Conservation (phyloP, 2,797 vertebrate genomes). For the Silurus lanzhouensis region DNA sequence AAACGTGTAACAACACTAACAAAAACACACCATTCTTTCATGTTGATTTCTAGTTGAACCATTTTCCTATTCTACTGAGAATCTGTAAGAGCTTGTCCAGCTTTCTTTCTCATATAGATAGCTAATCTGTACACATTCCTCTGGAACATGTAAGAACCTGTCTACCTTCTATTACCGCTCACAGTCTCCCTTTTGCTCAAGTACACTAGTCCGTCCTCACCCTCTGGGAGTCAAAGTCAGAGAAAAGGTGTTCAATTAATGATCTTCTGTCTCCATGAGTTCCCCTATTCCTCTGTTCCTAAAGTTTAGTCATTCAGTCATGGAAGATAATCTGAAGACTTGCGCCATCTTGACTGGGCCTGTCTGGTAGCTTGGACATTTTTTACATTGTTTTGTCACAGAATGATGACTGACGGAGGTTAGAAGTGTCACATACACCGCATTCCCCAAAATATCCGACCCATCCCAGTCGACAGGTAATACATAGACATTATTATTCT, state of each 20-base stretch:
- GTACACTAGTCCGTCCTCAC: background rate
- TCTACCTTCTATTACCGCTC: background rate
- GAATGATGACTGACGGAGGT: slow-evolving; percentile 28
- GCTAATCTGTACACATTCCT: slow-evolving; percentile 8
- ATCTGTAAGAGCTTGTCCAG: background rate
- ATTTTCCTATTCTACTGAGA: background rate
- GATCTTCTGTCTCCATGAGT: background rate
- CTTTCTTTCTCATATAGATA: background rate
- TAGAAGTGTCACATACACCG: background rate
- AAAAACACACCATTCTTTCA: background rate
- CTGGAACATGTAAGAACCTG: background rate
- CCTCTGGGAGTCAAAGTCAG: background rate
- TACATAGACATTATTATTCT: background rate
- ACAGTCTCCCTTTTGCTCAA: background rate
- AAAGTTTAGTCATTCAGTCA: slow-evolving; percentile 29
- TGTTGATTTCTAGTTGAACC: background rate
- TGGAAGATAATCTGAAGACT: background rate
- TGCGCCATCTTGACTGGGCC: slow-evolving; percentile 31
- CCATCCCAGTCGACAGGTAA: background rate
- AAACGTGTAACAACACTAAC: background rate
- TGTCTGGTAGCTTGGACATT: slow-evolving; percentile 48
- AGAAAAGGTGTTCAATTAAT: slow-evolving; percentile 5
- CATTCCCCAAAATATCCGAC: background rate
- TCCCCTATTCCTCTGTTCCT: slow-evolving; percentile 12
- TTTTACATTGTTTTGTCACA: slow-evolving; percentile 54